Evolutionary conservation across 2,888 invertebrate species (phyloP).

Genomic region (Disparrhopalites patrizii): DNA sequence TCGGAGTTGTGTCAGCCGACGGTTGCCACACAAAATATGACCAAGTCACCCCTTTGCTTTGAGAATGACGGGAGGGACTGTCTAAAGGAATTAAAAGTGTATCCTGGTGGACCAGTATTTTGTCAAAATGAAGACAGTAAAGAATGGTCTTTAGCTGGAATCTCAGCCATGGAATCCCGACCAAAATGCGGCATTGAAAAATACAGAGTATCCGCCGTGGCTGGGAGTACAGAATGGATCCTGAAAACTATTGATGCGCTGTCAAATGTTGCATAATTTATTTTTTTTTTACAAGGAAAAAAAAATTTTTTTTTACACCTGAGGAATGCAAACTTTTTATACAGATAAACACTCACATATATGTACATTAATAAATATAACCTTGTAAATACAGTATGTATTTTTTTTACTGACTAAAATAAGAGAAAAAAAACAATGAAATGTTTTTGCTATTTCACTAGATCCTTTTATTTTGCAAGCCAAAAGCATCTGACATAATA

Average conservation of each 20-base stretch:
- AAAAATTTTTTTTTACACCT: too few relatives aligned
- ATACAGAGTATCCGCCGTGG: conserved; percentile 55
- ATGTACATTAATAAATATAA: too few relatives aligned
- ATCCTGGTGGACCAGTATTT: conserved; percentile 80
- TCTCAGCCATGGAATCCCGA: conserved; percentile 51
- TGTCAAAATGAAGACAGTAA: conserved; percentile 68
- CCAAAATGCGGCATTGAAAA: conserved; percentile 49
- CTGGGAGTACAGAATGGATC: conserved; percentile 82
- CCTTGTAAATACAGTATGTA: neutral
- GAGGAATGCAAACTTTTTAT: conserved; percentile 16
- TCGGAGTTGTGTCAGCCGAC: conserved; percentile 37
- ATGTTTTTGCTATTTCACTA: too few relatives aligned
- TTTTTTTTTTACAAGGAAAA: too few relatives aligned
- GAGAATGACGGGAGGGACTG: conserved; percentile 46
- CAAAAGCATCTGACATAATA: too few relatives aligned
- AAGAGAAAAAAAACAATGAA: too few relatives aligned
- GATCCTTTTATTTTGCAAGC: too few relatives aligned
- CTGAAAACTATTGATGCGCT: conserved; percentile 61
- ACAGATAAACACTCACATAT: neutral
- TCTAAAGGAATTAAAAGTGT: conserved; percentile 56
- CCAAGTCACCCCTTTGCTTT: conserved; percentile 37
- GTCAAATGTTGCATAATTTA: conserved; percentile 32
- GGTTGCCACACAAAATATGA: conserved; percentile 25
- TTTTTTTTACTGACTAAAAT: too few relatives aligned
- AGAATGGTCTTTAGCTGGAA: conserved; percentile 74